Conservation (phyloP, 37 sponge, comb jelly and placozoan genomes). For the Geodia barretti region DNA sequence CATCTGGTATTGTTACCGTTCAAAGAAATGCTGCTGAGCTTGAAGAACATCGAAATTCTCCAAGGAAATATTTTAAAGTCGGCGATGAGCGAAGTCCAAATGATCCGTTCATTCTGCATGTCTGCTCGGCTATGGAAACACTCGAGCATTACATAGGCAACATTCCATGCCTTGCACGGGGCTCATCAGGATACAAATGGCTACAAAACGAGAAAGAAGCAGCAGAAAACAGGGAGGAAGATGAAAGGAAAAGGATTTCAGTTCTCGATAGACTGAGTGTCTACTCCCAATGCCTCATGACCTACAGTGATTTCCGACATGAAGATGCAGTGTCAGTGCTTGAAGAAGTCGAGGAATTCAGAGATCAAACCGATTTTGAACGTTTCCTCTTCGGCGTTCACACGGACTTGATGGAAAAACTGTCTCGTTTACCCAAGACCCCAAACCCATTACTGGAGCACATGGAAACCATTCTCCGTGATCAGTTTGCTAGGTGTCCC, state of each 20-base stretch:
- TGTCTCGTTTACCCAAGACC: constrained; percentile 7
- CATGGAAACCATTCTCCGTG: constrained; percentile 7
- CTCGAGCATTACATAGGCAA: too few species aligned
- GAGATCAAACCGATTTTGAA: neutral
- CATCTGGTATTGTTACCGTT: constrained; percentile 51
- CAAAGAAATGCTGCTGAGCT: constrained; percentile 25
- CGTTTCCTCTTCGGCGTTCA: neutral
- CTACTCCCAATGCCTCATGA: constrained; percentile 21
- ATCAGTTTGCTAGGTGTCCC: constrained; percentile 7
- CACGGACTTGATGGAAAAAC: constrained; percentile 13
- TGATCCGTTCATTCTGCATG: too few species aligned
- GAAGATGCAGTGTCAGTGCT: constrained; percentile 56
- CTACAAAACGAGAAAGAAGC: constrained; percentile 9
- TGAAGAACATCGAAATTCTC: neutral
- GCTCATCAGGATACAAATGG: constrained; percentile 32
- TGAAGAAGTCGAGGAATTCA: neutral
- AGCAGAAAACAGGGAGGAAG: constrained; percentile 1
- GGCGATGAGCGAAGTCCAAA: too few species aligned
- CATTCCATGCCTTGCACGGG: too few species aligned
- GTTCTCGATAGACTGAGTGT: constrained; percentile 15
- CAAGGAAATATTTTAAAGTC: too few species aligned
- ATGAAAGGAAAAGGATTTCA: constrained; percentile 17
- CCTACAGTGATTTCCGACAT: constrained; percentile 41
- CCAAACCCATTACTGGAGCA: constrained; percentile 51
- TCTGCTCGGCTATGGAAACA: too few species aligned